Evolutionary conservation across 2,888 invertebrate species (phyloP).

Genomic region (Acleris laterana): DNA sequence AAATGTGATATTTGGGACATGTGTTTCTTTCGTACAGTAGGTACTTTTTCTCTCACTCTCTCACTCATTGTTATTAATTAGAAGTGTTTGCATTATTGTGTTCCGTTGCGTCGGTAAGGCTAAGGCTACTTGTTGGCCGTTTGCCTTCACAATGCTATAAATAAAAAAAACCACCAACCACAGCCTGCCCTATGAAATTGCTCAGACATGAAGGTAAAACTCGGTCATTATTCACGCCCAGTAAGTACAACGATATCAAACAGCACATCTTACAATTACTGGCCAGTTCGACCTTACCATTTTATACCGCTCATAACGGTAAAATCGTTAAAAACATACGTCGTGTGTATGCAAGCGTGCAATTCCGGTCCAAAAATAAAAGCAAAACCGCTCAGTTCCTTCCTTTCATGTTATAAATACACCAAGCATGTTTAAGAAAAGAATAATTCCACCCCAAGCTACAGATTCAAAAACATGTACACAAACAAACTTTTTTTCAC

Average conservation of each 20-base stretch:
- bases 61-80: too few relatives aligned
- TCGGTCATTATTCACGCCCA: conserved; percentile 10
- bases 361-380: conserved; percentile 8
- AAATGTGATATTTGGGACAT: too few relatives aligned
- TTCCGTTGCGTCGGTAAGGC: too few relatives aligned
- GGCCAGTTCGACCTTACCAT: conserved; percentile 24
- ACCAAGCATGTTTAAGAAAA: conserved; percentile 10
- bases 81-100: too few relatives aligned
- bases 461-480: conserved; percentile 30
- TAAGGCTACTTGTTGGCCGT: too few relatives aligned
- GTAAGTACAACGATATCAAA: conserved; percentile 26
- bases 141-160: too few relatives aligned
- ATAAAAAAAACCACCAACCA: too few relatives aligned
- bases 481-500: conserved; percentile 35
- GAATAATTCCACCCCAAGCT: conserved; percentile 8
- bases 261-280: conserved; percentile 28
- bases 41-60: too few relatives aligned
- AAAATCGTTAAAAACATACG: conserved; percentile 29
- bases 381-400: conserved; percentile 4
- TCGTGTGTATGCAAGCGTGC: conserved; percentile 21
- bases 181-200: too few relatives aligned
- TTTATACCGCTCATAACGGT: conserved; percentile 36
- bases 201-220: neutral
- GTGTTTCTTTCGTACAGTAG: too few relatives aligned
- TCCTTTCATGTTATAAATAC: conserved; percentile 14